Evolutionary conservation across 2,113 vertebrate genomes (phyloP), one percentile per base, ranked within the genome.

Genomic region (Cynocephalus volans): DNA sequence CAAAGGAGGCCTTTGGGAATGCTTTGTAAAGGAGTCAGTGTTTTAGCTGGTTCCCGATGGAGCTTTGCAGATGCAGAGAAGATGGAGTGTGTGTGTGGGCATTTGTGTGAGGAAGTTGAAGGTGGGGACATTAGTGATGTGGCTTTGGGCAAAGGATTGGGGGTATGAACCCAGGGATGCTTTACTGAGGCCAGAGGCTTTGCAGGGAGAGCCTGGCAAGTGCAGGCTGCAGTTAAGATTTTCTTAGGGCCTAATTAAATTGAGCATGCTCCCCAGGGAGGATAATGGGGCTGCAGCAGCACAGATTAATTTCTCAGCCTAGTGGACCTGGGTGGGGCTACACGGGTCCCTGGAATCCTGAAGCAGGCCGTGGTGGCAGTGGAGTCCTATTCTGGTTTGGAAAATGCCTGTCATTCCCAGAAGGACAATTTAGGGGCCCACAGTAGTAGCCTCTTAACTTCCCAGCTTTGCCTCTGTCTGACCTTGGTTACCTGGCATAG

Each of bases 41-140:
- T 54, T 56, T 58, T 45, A 73, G 24, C 41, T 33, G 28, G 17
- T 56, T 86, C 8, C 62, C 33, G 41, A 18, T 69, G 58, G 58
- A 73, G 50, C 19, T 69, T 79, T 69, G 56, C 5, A 50, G 76
- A 80, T 26, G 62, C 50, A 54, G 83, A 50, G 50, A 73, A 75
- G 23, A 45, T 1, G 8, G 58, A 33, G 48, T 9, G 15, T 1
- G 13, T 13, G 33, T 24, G 9, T 0, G 69, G 3, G 24, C 13
- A 12, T 6, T 9, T 7, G 54, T 45, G 26, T 75, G 31, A 41
- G 11, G 17, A 21, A 36, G 31, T 33, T 13, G 7, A 1, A 17
- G 0, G 8, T 5, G 50, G 48, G 19, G 26, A 10, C 14, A 7
- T 52, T 56, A 62, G 64, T 41, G 41, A 62, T 67, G 64, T 26